Evolutionary conservation across 2,888 invertebrate species (phyloP), one percentile per base, ranked within the genome.

Genomic region (Marasmarcha lunaedactyla): DNA sequence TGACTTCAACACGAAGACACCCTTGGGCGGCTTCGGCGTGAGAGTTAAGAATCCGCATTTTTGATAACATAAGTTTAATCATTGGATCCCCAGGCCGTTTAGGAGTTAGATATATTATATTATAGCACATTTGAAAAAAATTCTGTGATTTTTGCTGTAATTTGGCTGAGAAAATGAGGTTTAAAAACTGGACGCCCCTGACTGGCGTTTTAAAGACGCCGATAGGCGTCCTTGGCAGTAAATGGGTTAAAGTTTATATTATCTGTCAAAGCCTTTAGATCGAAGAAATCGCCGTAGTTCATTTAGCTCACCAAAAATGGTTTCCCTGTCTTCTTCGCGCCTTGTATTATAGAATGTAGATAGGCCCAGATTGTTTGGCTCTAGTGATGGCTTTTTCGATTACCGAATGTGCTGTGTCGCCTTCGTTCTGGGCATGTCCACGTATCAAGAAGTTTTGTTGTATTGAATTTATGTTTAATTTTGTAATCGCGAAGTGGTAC

Each of bases 371-470:
- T 26, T 48, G 49, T 43, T 51, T 50, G 5, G 50, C 50, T 41
- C 43, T 43, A 35, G 36, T 40, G 5, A 49, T 33, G 4, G 44
- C 14, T 39, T 42, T 52, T 42, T 48, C 51, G 14, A 50, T 49
- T 14, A 49, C 35, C 11, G 49, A 50, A 30, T 51, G 48, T 6
- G 44, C 50, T 20, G 27, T 37, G 35, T 52, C 49, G 12, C 41
- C 45, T 38, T 48, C 47, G 14, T 46, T 47, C 33, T 46, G 44
- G 9, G 46, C 45, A 34, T 47, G 46, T 0, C 49, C 46, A 3
- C 44, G 41, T 11, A 49, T 41, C n/a, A 48, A 36, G 36, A 48
- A 52, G 15, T 52, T 52, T 34, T 52, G 52, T 36, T 37, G 37
- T 3, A 50, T 44, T 9, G 47, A 48, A 27, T 47, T 45, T 13